Conservation (phyloP, 2,888 invertebrate species). For the Phengaris arion region DNA sequence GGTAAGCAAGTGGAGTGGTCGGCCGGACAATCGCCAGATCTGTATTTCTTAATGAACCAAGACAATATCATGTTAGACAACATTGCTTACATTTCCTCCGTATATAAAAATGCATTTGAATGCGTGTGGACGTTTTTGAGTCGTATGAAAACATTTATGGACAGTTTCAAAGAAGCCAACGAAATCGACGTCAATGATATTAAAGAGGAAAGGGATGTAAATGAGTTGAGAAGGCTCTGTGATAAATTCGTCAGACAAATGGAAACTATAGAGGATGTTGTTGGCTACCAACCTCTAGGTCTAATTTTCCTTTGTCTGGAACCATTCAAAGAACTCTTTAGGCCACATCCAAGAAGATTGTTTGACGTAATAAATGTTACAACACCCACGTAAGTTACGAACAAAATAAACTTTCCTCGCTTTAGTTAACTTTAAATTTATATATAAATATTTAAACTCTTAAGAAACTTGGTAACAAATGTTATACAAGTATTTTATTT, state of each 20-base stretch:
- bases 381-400: constrained; percentile 81
- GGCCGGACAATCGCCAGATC: constrained; percentile 85
- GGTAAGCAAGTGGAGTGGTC: constrained; percentile 88
- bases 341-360: constrained; percentile 85
- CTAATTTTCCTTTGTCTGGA: constrained; percentile 84
- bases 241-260: constrained; percentile 85
- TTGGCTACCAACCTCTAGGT: constrained; percentile 85
- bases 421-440: background rate
- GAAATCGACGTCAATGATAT: constrained; percentile 82
- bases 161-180: constrained; percentile 85
- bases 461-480: background rate
- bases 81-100: constrained; percentile 77
- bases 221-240: constrained; percentile 83
- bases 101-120: constrained; percentile 81
- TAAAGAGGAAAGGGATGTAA: constrained; percentile 82
- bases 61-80: constrained; percentile 80
- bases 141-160: constrained; percentile 82
- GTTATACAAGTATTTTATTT: background rate
- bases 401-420: background rate
- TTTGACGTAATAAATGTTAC: constrained; percentile 82
- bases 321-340: constrained; percentile 85
- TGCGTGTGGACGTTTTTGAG: constrained; percentile 81
- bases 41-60: constrained; percentile 84
- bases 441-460: too few species aligned
- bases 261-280: constrained; percentile 82